Percentiles rank a stretch among this genome's conserved stretches.
These are phyloP conservation scores for Margaritifera margaritifera DNA, from an alignment of 2,888 invertebrate genomes.

Conservation along the genomic window DNA sequence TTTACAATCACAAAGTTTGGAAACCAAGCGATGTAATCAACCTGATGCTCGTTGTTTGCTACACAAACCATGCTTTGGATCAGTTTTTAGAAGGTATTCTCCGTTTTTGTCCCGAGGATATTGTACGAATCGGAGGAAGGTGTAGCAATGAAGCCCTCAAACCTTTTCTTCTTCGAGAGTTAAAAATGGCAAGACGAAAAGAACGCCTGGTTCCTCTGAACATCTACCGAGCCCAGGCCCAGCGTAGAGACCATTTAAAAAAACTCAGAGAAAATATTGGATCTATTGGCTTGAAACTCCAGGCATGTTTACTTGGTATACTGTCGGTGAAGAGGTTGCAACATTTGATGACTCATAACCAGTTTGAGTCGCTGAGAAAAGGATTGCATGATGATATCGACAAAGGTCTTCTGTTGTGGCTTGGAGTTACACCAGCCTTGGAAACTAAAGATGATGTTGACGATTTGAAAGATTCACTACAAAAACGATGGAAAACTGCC, in stretches of 20 bases:
- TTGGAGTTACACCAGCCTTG: too few relatives aligned
- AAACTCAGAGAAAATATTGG: conserved; percentile 27
- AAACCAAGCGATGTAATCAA: conserved; percentile 29
- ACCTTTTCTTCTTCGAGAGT: conserved; percentile 32
- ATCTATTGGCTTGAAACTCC: conserved; percentile 29
- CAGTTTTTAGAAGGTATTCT: conserved; percentile 68
- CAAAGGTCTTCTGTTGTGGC: too few relatives aligned
- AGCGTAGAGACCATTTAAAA: conserved; percentile 28
- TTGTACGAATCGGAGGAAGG: conserved; percentile 67
- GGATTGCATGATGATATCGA: neutral
- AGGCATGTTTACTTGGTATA: conserved; percentile 32
- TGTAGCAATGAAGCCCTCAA: conserved; percentile 51
- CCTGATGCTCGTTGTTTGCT: conserved; percentile 70
- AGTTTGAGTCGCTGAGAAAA: conserved; percentile 21
- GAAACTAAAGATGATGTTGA: too few relatives aligned
- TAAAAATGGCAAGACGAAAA: conserved; percentile 23
- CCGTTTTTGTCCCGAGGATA: conserved; percentile 38
- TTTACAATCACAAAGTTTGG: conserved; percentile 77
- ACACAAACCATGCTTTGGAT: conserved; percentile 72
- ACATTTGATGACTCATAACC: conserved; percentile 27
- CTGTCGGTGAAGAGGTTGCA: conserved; percentile 22
- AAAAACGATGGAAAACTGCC: too few relatives aligned
- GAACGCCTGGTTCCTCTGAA: conserved; percentile 20
- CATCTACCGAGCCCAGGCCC: conserved; percentile 34
- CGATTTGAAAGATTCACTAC: too few relatives aligned